A percentile compares a stretch with the other conserved stretches of the same genome.
Conservation (phyloP, 2,888 invertebrate species). For the Acanthosepion esculentum region DNA sequence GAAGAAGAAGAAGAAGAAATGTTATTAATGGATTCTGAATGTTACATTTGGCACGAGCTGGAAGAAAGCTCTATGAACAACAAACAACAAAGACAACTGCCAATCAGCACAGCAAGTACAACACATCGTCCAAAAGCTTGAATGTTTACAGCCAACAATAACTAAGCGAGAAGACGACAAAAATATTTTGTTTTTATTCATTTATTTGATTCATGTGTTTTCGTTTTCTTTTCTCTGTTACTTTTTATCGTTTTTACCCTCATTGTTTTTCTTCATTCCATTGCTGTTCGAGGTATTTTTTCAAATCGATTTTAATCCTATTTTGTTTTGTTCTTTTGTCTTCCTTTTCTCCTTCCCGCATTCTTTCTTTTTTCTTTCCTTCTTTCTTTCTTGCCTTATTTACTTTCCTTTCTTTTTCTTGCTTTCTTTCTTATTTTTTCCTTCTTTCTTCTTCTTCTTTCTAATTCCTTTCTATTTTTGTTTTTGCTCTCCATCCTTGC, state of each 20-base stretch:
- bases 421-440: not conserved
- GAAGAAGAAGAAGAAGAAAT: too few species aligned
- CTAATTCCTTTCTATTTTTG: not conserved
- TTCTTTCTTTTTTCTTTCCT: not conserved
- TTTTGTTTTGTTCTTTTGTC: not conserved
- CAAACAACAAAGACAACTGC: too few species aligned
- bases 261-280: not conserved
- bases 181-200: too few species aligned
- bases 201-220: not conserved
- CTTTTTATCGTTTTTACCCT: not conserved
- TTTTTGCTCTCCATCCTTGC: not conserved
- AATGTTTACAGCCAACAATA: too few species aligned
- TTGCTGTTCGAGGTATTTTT: not conserved
- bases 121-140: too few species aligned
- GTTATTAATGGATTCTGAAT: too few species aligned
- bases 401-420: rapidly evolving
- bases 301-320: not conserved
- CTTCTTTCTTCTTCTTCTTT: not conserved
- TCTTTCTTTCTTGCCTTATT: not conserved
- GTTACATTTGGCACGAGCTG: too few species aligned
- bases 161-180: too few species aligned
- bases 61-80: too few species aligned
- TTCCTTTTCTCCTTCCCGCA: too few species aligned
- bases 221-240: not conserved
- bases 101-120: too few species aligned